Percentiles rank a stretch among this genome's conserved stretches.
These are phyloP conservation scores for Orius insidiosus DNA, from an alignment of 1,140 invertebrate species.

Conservation along the genomic window DNA sequence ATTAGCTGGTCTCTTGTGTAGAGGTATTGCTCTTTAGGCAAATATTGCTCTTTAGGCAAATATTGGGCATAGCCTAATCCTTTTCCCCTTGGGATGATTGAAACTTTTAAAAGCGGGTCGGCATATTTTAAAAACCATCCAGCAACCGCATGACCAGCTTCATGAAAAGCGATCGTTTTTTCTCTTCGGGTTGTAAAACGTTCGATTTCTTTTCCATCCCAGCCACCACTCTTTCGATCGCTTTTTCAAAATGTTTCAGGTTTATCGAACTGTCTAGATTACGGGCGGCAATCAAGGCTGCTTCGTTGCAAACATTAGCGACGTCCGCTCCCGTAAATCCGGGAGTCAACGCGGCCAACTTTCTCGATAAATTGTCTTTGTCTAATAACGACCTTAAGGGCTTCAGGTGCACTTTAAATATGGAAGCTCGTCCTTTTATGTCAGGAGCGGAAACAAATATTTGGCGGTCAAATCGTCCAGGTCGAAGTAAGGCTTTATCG, in stretches of 20 bases:
- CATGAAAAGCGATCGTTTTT: conserved; percentile 97
- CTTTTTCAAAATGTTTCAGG: conserved; percentile 86
- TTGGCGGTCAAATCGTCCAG: conserved; percentile 95
- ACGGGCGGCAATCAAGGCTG: conserved; percentile 89
- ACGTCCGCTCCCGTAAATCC: conserved; percentile 96
- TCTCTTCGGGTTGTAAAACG: conserved; percentile 95
- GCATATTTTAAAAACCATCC: conserved; percentile 97
- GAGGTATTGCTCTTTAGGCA: conserved; percentile 96
- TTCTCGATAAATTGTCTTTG: conserved; percentile 74
- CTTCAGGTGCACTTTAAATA: conserved; percentile 80
- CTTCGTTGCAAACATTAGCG: conserved; percentile 98
- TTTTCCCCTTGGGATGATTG: conserved; percentile 61
- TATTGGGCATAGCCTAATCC: conserved; percentile 91
- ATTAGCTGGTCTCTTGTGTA: conserved; percentile 93
- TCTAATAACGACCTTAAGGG: conserved; percentile 78
- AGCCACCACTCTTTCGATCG: conserved; percentile 94
- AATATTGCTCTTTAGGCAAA: conserved; percentile 96
- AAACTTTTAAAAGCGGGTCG: conserved; percentile 91
- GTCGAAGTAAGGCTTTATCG: conserved; percentile 89
- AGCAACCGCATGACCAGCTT: conserved; percentile 96
- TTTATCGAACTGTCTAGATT: conserved; percentile 66
- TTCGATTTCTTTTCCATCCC: conserved; percentile 99
- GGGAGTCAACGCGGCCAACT: conserved; percentile 89
- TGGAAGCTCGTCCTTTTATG: conserved; percentile 87
- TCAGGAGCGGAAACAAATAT: conserved; percentile 98